Base-by-base conservation (phyloP, 2,797 vertebrate species). In the Bradypodion pumilum region DNA sequence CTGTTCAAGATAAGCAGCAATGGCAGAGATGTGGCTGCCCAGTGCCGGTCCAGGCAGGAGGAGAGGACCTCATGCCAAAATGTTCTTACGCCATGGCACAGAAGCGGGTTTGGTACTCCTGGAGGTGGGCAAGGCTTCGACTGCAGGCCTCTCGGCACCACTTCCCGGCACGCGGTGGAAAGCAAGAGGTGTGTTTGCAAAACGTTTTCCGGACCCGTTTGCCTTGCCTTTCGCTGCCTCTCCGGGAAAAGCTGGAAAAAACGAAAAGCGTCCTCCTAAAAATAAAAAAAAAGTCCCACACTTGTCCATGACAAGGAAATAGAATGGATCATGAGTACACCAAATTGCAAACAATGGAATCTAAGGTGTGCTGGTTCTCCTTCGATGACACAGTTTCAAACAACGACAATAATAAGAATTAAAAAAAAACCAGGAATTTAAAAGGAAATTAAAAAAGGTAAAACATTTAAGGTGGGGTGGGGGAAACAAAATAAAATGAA, bases 301-400 rank as follows among this genome's bases (percentile, higher is more conserved):
- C 94, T 95, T n/a, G n/a, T 94, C 91, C 73, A 85, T 82, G 87
- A 93, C 90, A 91, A 93, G 74, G 86, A 92, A 93, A 93, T 94
- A 94, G 88, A 82, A 95, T 88, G 89, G 94, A 91, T 90, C 72
- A 91, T 81, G 95, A 92, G 91, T 89, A 95, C 94, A 94, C 91
- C 86, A 93, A 95, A 91, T 93, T 91, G 94, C 91, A 87, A 95
- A 94, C 94, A 92, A 95, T 91, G 90, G 85, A 86, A 90, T 94
- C 94, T 94, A 94, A 95, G 90, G 94, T 87, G 95, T 93, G 95
- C 95, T 95, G 94, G 95, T 95, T 96, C 94, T 96, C 95, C 95
- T 94, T 90, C 68, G 85, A 92, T 81, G 93, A 93, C 94, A 95
- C 92, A 93, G 94, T 86, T 92, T 91, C 83, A 85, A 95, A 95